Conservation (phyloP, 2,797 vertebrate species). For the Cygnus olor region DNA sequence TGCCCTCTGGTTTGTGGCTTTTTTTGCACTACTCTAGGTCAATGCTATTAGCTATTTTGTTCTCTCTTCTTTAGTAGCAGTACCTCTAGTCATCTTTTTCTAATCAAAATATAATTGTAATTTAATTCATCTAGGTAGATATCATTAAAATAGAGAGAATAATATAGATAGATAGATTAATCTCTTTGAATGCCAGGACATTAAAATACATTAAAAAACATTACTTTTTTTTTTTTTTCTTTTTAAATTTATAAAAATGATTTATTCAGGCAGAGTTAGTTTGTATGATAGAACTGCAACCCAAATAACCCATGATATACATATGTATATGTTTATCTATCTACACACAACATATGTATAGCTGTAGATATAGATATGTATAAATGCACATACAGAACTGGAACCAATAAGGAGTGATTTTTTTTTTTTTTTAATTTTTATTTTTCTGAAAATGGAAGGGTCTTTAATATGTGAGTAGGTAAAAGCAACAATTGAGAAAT, state of each 20-base stretch:
- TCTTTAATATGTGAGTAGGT: background rate
- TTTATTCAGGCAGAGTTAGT: background rate
- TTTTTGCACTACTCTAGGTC: background rate
- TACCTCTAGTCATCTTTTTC: background rate
- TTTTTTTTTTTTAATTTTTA: background rate
- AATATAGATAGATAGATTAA: conserved; percentile 4
- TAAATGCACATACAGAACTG: background rate
- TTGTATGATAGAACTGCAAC: background rate
- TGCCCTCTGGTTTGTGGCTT: background rate
- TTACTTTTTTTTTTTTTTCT: background rate
- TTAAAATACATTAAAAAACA: conserved; percentile 37
- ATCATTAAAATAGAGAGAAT: conserved; percentile 43
- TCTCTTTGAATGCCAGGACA: conserved; percentile 3
- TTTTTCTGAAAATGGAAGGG: background rate
- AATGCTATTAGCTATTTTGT: background rate
- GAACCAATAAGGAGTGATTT: background rate
- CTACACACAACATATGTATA: background rate
- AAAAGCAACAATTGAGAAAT: background rate
- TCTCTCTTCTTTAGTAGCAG: background rate
- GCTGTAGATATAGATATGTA: no score
- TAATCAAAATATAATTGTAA: conserved; percentile 63
- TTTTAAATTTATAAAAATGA: background rate
- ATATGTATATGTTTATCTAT: fast-evolving
- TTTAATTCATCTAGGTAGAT: conserved; percentile 42
- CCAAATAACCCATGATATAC: background rate